Evolutionary conservation across 2,888 invertebrate species (phyloP).

Genomic region (Pelosia muscerda): DNA sequence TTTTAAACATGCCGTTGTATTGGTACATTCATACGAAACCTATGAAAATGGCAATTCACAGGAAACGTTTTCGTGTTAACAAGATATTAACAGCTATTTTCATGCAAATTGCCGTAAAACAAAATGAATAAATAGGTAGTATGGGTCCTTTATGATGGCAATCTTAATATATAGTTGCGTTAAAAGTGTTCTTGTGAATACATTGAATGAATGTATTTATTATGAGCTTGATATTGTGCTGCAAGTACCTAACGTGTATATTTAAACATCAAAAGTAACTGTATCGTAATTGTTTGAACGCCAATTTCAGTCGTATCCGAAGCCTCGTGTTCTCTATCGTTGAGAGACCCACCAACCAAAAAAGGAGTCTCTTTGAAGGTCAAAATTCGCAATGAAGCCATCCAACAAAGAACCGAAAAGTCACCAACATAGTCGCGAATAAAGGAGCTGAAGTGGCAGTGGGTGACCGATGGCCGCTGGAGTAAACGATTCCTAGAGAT

Average conservation of each 20-base stretch:
- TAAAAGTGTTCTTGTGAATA: slow-evolving; percentile 1
- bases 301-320: too few relatives aligned
- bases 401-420: too few relatives aligned
- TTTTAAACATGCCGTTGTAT: slow-evolving; percentile 32
- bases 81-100: slow-evolving; percentile 36
- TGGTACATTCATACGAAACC: slow-evolving; percentile 29
- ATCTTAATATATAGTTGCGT: slow-evolving; percentile 16
- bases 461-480: too few relatives aligned
- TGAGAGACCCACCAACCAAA: too few relatives aligned
- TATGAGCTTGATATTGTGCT: neutral
- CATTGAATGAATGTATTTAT: neutral
- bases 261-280: too few relatives aligned
- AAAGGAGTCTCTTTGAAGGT: too few relatives aligned
- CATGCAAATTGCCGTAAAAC: slow-evolving; percentile 42
- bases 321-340: too few relatives aligned
- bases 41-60: slow-evolving; percentile 30
- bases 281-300: too few relatives aligned
- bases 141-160: slow-evolving; percentile 22
- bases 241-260: neutral
- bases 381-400: too few relatives aligned
- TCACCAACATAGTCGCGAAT: too few relatives aligned
- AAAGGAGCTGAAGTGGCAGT: too few relatives aligned
- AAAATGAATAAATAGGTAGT: slow-evolving; percentile 38
- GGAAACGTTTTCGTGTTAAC: slow-evolving; percentile 38
- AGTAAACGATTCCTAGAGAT: too few relatives aligned